Evolutionary conservation across 2,888 invertebrate species (phyloP).

Genomic region (Azorinus chamasolen): DNA sequence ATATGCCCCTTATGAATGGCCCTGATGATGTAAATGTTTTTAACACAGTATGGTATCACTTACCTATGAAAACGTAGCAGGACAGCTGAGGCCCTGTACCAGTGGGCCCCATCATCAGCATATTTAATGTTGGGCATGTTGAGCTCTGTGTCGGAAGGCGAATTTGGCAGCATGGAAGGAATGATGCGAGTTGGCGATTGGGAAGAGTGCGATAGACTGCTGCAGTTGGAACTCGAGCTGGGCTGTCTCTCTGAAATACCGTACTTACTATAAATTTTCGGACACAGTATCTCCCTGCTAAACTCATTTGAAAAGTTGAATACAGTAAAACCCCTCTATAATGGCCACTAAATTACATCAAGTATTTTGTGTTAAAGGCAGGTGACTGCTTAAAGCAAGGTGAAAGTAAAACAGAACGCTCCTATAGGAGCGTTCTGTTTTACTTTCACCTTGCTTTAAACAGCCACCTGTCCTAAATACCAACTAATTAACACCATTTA

Average conservation of each 20-base stretch:
- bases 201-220: constrained; percentile 70
- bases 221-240: constrained; percentile 70
- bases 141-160: constrained; percentile 74
- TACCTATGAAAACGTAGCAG: constrained; percentile 83
- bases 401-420: no score
- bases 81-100: constrained; percentile 85
- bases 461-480: no score
- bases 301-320: no score
- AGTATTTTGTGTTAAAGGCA: no score
- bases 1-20: no score
- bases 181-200: constrained; percentile 72
- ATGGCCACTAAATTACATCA: no score
- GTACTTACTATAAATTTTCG: background rate
- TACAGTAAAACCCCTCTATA: no score
- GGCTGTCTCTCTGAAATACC: constrained; percentile 67
- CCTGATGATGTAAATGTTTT: no score
- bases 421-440: no score
- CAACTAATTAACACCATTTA: no score
- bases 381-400: no score
- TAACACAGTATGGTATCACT: background rate
- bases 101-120: constrained; percentile 84
- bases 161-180: constrained; percentile 79
- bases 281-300: background rate
- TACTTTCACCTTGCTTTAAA: no score
- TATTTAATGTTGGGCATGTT: constrained; percentile 67